These are phyloP conservation scores for Typhlichthys eigenmanni DNA, from an alignment of 2,797 vertebrate genomes.

Conservation along the genomic window DNA sequence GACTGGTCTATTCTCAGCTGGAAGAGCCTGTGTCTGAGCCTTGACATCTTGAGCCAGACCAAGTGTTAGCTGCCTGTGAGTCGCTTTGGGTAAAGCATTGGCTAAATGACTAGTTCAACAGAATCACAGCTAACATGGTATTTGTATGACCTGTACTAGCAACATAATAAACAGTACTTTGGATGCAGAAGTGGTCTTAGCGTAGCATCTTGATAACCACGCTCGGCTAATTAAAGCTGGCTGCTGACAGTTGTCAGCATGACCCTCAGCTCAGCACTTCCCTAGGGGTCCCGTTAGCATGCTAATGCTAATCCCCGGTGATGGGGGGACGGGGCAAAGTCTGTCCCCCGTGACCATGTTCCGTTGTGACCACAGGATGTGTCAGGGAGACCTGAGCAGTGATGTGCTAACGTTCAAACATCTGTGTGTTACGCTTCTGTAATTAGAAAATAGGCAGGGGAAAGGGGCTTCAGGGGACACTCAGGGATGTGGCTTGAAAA, in stretches of 20 bases:
- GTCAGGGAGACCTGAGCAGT: conserved; percentile 65
- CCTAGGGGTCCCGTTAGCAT: conserved; percentile 70
- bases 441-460: conserved; percentile 67
- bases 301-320: conserved; percentile 77
- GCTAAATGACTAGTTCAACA: too few relatives aligned
- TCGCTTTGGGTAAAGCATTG: too few relatives aligned
- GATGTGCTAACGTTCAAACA: conserved; percentile 73
- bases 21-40: too few relatives aligned
- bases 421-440: conserved; percentile 74
- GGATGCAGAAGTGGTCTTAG: conserved; percentile 8
- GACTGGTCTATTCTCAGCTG: too few relatives aligned
- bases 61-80: too few relatives aligned
- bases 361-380: conserved; percentile 70
- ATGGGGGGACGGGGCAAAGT: conserved; percentile 70
- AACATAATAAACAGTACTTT: conserved; percentile 24
- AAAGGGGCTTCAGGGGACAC: conserved; percentile 62
- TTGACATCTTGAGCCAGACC: too few relatives aligned
- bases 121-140: neutral
- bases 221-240: conserved; percentile 67
- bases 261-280: conserved; percentile 56
- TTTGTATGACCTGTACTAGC: conserved; percentile 1
- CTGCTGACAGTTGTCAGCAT: conserved; percentile 72
- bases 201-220: conserved; percentile 43
- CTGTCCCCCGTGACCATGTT: conserved; percentile 66
- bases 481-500: conserved; percentile 61